Evolutionary conservation across 2,797 vertebrate genomes (phyloP).

Genomic region (Pygocentrus nattereri): DNA sequence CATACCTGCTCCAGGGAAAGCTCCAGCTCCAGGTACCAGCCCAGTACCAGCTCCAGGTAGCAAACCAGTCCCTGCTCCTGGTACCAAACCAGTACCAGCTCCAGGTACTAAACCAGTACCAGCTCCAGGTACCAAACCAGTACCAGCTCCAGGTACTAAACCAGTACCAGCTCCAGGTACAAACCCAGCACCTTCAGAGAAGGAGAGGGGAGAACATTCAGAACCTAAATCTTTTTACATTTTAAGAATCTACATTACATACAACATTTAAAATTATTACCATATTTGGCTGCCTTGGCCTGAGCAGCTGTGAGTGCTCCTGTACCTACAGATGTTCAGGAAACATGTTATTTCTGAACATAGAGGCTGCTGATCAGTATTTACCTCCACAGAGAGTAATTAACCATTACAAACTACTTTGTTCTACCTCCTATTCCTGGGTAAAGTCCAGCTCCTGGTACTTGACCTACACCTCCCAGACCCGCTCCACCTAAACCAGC

Average conservation of each 20-base stretch:
- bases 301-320: conserved; percentile 51
- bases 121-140: not conserved
- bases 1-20: conserved; percentile 44
- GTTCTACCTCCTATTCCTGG: conserved; percentile 41
- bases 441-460: conserved; percentile 42
- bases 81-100: conserved; percentile 31
- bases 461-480: conserved; percentile 29
- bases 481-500: conserved; percentile 17
- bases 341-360: not conserved
- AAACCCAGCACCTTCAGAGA: conserved; percentile 21
- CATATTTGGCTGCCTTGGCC: conserved; percentile 60
- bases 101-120: conserved; percentile 24
- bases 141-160: conserved; percentile 23
- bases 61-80: not conserved
- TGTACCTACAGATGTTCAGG: not conserved
- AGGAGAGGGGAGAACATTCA: not conserved
- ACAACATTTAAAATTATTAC: conserved; percentile 9
- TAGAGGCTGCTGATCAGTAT: not conserved
- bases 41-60: conserved; percentile 46
- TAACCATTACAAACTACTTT: not conserved
- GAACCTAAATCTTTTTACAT: not conserved
- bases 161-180: not conserved
- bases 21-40: conserved; percentile 35
- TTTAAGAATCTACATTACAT: too few species aligned
- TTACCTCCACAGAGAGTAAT: too few species aligned